Evolutionary conservation across 2,113 vertebrate genomes (phyloP).

Genomic region (Physeter macrocephalus): DNA sequence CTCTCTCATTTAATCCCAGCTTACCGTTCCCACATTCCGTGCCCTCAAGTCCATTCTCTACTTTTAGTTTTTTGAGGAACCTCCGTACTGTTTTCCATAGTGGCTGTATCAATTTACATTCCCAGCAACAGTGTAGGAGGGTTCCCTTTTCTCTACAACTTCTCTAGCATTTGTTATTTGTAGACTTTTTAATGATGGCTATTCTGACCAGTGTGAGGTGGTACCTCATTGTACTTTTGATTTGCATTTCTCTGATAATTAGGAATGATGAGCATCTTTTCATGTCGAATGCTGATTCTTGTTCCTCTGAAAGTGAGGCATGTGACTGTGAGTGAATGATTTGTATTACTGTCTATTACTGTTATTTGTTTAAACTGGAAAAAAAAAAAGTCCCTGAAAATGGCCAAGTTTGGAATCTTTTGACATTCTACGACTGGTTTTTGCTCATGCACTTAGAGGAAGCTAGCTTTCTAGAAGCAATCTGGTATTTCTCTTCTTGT

Average conservation of each 20-base stretch:
- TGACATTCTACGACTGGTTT: not conserved
- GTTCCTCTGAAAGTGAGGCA: not conserved
- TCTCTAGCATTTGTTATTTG: not conserved
- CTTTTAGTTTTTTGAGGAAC: not conserved
- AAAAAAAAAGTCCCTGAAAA: not conserved
- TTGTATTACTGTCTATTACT: not conserved
- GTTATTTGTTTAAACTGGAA: not conserved
- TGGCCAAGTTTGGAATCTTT: not conserved
- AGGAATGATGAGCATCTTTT: not conserved
- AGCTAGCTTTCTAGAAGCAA: not conserved
- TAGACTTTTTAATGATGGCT: not conserved
- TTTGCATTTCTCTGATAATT: not conserved
- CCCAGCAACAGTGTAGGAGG: not conserved
- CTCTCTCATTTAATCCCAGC: no score
- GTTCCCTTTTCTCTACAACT: not conserved
- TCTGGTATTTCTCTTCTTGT: not conserved
- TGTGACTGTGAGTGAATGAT: not conserved
- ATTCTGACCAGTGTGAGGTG: not conserved
- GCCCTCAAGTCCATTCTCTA: not conserved
- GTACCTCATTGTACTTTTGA: not conserved
- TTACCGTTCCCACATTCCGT: no score
- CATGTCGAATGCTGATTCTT: not conserved
- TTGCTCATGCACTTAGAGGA: not conserved
- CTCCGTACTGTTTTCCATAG: not conserved
- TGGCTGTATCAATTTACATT: not conserved